A percentile compares a stretch with the other conserved stretches of the same genome.
These are phyloP conservation scores for Acanthurus tractus DNA, from an alignment of 2,797 vertebrate genomes.

Conservation along the genomic window DNA sequence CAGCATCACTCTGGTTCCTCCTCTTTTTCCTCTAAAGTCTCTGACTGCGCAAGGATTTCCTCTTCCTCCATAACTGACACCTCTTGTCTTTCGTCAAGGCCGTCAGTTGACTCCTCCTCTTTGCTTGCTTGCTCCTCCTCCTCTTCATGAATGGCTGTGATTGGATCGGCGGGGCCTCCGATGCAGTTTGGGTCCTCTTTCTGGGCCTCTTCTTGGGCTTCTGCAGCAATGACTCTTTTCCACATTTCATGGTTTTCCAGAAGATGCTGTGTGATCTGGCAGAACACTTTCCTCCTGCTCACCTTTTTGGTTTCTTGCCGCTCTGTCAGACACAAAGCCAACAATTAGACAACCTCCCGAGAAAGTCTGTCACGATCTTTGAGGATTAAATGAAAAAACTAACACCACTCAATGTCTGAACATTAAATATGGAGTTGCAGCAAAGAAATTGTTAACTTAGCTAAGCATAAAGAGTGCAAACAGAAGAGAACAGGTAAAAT, in stretches of 20 bases:
- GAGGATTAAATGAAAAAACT: not conserved
- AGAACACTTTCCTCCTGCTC: slow-evolving; percentile 91
- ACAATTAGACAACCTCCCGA: slow-evolving; percentile 11
- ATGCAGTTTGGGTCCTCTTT: slow-evolving; percentile 79
- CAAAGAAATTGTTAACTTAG: not conserved
- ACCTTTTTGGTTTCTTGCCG: slow-evolving; percentile 78
- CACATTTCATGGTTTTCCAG: slow-evolving; percentile 98
- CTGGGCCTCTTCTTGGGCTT: slow-evolving; percentile 81
- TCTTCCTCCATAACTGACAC: slow-evolving; percentile 60
- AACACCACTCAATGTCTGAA: not conserved
- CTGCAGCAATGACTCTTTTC: slow-evolving; percentile 93
- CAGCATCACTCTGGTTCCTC: slow-evolving; percentile 74
- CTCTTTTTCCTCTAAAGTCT: slow-evolving; percentile 71
- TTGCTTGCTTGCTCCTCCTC: slow-evolving; percentile 91
- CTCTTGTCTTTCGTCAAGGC: slow-evolving; percentile 68
- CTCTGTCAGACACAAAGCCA: slow-evolving; percentile 70
- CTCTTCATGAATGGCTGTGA: slow-evolving; percentile 94
- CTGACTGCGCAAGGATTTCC: slow-evolving; percentile 62
- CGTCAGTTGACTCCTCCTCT: slow-evolving; percentile 73
- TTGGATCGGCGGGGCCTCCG: slow-evolving; percentile 86
- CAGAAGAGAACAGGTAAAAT: no score
- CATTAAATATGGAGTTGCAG: not conserved
- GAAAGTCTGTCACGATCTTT: not conserved
- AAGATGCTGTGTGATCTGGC: slow-evolving; percentile 96
- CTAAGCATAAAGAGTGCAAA: no score